phyloP scores from a whole-genome alignment of 2,113 vertebrate genomes.

The Gasterosteus aculeatus region DNA sequence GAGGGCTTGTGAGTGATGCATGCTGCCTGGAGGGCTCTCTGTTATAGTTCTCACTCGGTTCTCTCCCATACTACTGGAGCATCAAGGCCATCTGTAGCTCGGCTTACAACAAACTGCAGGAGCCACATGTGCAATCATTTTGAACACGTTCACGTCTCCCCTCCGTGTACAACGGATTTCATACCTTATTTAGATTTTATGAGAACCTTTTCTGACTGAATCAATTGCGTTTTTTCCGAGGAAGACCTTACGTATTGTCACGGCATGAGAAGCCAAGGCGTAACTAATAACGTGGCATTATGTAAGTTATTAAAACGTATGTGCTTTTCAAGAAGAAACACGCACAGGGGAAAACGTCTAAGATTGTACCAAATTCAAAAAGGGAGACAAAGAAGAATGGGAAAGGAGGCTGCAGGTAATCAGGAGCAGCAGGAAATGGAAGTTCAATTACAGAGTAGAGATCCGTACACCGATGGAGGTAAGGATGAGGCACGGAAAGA shows the following conservation, averaged over 20 bases:
- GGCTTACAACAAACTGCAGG: conserved; percentile 9
- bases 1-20: conserved; percentile 61
- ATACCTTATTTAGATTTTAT: conserved; percentile 33
- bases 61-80: conserved; percentile 37
- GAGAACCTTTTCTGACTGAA: conserved; percentile 22
- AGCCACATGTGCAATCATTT: conserved; percentile 32
- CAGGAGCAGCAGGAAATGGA: not conserved
- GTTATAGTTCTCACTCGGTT: conserved; percentile 30
- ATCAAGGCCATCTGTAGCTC: conserved; percentile 33
- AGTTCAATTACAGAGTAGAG: not conserved
- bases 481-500: not conserved
- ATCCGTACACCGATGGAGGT: not conserved
- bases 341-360: not conserved
- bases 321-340: not conserved
- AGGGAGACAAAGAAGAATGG: not conserved
- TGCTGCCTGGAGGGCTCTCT: conserved; percentile 49
- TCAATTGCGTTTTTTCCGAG: not conserved
- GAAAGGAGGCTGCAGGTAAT: conserved; percentile 11
- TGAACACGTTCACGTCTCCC: not conserved
- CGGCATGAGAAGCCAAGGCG: conserved; percentile 33
- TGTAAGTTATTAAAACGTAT: conserved; percentile 28
- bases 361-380: conserved; percentile 10
- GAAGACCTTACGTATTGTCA: conserved; percentile 22
- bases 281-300: conserved; percentile 27
- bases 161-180: not conserved